Evolutionary conservation across 2,888 invertebrate genomes (phyloP), one percentile per base, ranked within the genome.

Genomic region (Beris morrisii): DNA sequence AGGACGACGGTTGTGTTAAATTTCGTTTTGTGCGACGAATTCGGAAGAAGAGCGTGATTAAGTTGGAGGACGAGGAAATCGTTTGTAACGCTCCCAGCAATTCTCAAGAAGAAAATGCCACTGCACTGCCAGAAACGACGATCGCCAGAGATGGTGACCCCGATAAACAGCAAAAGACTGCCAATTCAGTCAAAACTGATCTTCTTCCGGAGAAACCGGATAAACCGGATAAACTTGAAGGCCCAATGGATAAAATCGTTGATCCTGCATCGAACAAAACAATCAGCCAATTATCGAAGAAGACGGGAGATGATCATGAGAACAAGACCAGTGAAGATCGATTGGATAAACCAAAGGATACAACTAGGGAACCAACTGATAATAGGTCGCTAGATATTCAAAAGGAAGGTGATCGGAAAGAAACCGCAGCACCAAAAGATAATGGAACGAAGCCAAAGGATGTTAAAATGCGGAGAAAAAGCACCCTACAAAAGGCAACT

Each of bases 1-100:
- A 55, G 22, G 71, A 73, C 50, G 72, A 69, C 22, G 72, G 71
- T 0, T 73, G 75, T 7, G 74, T 79, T 0, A 64, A 72, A 44
- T 80, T 79, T 74, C 75, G 79, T 1, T 79, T 79, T 73, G 74
- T 79, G 0, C 76, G 74, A 59, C 77, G 76, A 70, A 70, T 78
- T 13, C 75, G 80, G 12, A 73, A 78, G 57, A 76, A 75, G 57
- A 79, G 79, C 66, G 69, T 71, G 56, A 78, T 78, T 5, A 73
- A 73, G 63, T 78, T 77, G 64, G 75, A 75, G 0, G 76, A 76
- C 11, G 74, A 59, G 9, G 55, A 61, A 9, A 52, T 61, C 32
- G 38, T 61, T 61, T 61, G 61, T 11, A 52, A 38, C 38, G 48
- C 15, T 31, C 32, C 31, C 11, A 22, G 22, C 22, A 3, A 22